These are phyloP conservation scores for Ciconia stormi DNA, from an alignment of 2,113 vertebrate genomes.

Conservation along the genomic window DNA sequence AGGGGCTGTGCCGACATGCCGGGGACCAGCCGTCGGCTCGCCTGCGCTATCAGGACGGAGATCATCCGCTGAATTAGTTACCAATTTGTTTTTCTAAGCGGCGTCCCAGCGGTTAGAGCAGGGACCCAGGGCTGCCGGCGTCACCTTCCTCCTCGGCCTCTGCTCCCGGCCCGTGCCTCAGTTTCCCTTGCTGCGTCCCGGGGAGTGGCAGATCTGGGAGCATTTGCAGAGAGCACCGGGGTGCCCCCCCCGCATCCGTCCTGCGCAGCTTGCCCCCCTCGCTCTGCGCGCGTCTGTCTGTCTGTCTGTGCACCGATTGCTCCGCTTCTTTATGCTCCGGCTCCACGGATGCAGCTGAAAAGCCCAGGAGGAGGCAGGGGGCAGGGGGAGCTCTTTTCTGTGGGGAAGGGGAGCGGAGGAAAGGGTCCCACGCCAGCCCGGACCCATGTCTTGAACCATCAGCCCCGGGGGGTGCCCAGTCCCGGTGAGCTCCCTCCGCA, in stretches of 20 bases:
- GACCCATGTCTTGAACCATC: fast-evolving
- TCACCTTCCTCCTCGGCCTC: background rate
- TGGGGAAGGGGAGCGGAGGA: fast-evolving
- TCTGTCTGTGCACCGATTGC: fast-evolving
- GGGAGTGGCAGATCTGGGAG: background rate
- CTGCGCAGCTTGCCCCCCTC: background rate
- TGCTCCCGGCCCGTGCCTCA: background rate
- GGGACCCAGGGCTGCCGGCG: background rate
- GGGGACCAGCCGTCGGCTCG: background rate
- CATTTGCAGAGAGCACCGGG: background rate
- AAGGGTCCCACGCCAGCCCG: background rate
- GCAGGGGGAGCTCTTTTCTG: background rate
- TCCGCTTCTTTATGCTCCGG: background rate
- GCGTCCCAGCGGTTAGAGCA: background rate
- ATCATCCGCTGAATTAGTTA: background rate
- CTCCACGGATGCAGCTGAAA: background rate
- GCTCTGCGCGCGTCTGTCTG: background rate
- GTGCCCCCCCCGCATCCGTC: background rate
- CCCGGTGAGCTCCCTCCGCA: fast-evolving
- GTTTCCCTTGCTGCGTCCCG: background rate
- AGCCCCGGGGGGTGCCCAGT: fast-evolving
- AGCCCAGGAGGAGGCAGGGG: background rate
- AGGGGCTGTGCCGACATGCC: background rate
- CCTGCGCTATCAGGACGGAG: background rate
- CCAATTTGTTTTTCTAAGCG: background rate